phyloP scores from a whole-genome alignment of 2,797 vertebrate species.

The Amniataba percoides region DNA sequence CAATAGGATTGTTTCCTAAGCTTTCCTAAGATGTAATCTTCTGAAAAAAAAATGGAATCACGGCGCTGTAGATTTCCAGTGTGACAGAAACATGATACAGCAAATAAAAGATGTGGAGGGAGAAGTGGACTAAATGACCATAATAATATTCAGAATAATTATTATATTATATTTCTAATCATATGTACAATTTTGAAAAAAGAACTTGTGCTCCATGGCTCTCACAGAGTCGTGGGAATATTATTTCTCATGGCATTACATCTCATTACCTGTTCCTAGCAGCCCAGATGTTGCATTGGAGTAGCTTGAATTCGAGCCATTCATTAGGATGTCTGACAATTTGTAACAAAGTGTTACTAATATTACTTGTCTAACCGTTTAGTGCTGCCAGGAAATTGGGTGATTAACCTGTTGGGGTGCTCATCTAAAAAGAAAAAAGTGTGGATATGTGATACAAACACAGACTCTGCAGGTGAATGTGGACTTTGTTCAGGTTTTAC shows the following conservation, averaged over 20 bases:
- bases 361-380: background rate
- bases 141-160: no score
- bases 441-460: slow-evolving; percentile 1
- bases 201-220: no score
- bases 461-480: slow-evolving; percentile 25
- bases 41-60: background rate
- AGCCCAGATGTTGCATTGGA: no score
- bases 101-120: background rate
- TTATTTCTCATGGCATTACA: no score
- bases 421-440: background rate
- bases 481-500: slow-evolving; percentile 15
- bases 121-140: background rate
- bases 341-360: background rate
- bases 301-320: background rate
- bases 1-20: background rate
- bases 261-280: no score
- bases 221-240: no score
- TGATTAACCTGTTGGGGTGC: background rate
- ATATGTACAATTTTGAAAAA: no score
- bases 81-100: background rate
- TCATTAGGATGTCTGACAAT: background rate
- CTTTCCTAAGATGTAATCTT: background rate
- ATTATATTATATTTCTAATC: no score
- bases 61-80: background rate
- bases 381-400: background rate